Base-by-base conservation (phyloP, 2,888 invertebrate genomes). In the Rutpela maculata region DNA sequence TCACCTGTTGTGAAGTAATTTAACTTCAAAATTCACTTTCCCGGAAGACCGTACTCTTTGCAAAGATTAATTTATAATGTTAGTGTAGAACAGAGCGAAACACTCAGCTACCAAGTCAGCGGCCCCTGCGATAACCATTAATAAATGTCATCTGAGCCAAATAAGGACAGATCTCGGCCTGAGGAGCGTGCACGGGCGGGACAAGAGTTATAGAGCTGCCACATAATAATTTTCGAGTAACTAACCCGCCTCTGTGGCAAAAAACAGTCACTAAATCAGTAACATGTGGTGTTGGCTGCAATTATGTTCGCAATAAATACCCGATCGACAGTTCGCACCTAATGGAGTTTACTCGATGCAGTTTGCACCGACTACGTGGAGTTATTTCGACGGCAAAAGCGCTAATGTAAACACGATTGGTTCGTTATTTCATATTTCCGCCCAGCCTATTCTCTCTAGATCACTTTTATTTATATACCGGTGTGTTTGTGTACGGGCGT, bases 81-180 rank as follows among this genome's bases (percentile, higher is more conserved):
- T 70, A 77, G 78, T 78, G 76, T 78, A 74, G 78, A 80, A 78
- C 75, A 80, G n/a, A n/a, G 75, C 76, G 70, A 70, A 70, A 70
- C 70, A 70, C 70, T 70, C 56, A 50, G 60, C 68, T 75, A 74
- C 56, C 78, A 75, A 79, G 78, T 76, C 78, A 65, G 75, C 80
- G 73, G 74, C 80, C 79, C 80, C 74, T 68, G 77, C 75, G 76
- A 79, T 78, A 78, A 68, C 78, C 81, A 81, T 81, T 81, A 81
- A 78, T 81, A 81, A 76, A 79, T 79, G 81, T 81, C 81, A 75
- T 79, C 77, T 74, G 60, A 60, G 71, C 76, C 77, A 79, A 75
- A 81, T 77, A 79, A 79, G 75, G 77, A 76, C 70, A 57, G 75
- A 62, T 76, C 77, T 75, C 71, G 56, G 56, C 12, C 15, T 19